A percentile compares a stretch with the other conserved stretches of the same genome.
These are phyloP conservation scores for Temnothorax nylanderi DNA, from an alignment of 1,140 invertebrate species.

Conservation along the genomic window DNA sequence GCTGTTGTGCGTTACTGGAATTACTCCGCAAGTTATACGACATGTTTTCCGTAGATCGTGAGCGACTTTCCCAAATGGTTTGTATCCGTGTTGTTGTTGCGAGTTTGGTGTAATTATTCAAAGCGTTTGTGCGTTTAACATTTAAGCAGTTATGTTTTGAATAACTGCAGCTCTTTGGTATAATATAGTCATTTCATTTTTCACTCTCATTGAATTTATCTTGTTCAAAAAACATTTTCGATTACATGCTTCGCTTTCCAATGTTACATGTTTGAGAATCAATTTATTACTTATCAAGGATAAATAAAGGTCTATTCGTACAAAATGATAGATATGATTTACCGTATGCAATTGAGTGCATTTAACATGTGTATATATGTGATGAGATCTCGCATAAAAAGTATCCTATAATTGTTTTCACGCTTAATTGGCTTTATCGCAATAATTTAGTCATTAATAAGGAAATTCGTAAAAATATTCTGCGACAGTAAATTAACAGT, in stretches of 20 bases:
- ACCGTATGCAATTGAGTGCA: background rate
- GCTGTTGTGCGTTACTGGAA: conserved; percentile 34
- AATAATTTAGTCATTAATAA: background rate
- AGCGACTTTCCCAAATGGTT: conserved; percentile 12
- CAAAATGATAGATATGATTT: background rate
- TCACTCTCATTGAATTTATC: background rate
- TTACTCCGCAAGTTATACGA: conserved; percentile 42
- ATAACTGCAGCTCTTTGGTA: background rate
- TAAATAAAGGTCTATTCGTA: background rate
- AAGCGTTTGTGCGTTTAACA: conserved; percentile 22
- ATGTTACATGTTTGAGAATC: background rate
- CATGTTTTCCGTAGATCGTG: conserved; percentile 14
- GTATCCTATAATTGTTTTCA: background rate
- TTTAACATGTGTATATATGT: background rate
- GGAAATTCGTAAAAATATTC: conserved; percentile 3
- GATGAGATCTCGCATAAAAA: background rate
- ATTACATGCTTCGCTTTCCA: background rate
- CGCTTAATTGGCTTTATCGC: background rate
- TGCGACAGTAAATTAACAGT: background rate
- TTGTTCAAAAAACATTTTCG: background rate
- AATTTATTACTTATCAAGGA: conserved; percentile 17
- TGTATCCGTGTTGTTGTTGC: conserved; percentile 18
- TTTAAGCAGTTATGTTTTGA: background rate
- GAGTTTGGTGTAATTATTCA: conserved; percentile 23
- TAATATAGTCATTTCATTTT: background rate